Base-by-base conservation (phyloP, 2,797 vertebrate species). In the Spheniscus humboldti region DNA sequence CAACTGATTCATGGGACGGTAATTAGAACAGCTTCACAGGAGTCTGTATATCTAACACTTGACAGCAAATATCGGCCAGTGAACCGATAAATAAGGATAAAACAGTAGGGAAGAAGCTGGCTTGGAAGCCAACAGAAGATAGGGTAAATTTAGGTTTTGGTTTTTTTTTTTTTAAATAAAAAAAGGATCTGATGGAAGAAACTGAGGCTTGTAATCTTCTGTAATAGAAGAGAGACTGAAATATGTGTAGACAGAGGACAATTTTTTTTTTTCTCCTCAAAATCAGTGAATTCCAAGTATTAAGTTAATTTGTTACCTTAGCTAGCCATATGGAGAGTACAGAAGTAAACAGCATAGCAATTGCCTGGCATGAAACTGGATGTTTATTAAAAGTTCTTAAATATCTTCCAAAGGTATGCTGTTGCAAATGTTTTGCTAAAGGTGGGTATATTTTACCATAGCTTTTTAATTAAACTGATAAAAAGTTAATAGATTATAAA, bases 251-350 rank as follows among this genome's bases (percentile, higher is more conserved):
- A 33, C 13, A 55, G 50, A 66, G n/a, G 53, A 41, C 4, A 81
- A 13, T 9, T 48, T 66, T 3, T 11, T 27, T 62, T 62, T 74
- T 52, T 33, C 43, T 33, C 7, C 50, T 85, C 39, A 53, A 30
- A 55, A 59, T 50, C 20, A 27, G 16, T 72, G 59, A 50, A 69
- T 85, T 85, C 25, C 30, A 50, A 33, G 17, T 76, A 35, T 4
- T 9, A 77, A 56, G 13, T 43, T 33, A 63, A 37, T 88, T 79
- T 14, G 2, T 86, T 64, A 24, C 39, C 47, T 74, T 31, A 60
- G 35, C 7, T 71, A 60, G 11, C 35, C 22, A 3, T 53, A 31
- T 0, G 0, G 50, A 35, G 41, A 39, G 18, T 3, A 6, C 4
- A 37, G 47, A n/a, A 47, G 37, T 33, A n/a, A 91, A 63, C 28